Percentiles rank a stretch among this genome's conserved stretches.
Conservation (phyloP, 2,797 vertebrate species). For the Nyctalus aviator region DNA sequence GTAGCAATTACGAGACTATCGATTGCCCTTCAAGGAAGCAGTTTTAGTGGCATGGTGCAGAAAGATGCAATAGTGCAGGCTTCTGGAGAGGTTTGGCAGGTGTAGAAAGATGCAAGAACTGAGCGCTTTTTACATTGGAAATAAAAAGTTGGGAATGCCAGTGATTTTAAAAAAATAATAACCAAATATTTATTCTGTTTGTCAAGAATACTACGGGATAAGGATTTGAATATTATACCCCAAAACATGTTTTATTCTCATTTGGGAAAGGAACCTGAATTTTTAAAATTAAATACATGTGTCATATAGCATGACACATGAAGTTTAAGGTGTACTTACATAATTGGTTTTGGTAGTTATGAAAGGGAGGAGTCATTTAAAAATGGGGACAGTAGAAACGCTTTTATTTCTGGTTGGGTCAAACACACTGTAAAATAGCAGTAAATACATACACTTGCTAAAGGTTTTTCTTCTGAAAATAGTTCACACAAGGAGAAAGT, state of each 20-base stretch:
- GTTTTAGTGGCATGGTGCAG: slow-evolving; percentile 16
- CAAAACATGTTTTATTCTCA: neutral
- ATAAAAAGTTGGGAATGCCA: neutral
- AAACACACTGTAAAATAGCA: neutral
- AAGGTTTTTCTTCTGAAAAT: neutral
- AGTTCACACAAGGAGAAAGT: slow-evolving; percentile 36
- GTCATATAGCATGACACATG: no score
- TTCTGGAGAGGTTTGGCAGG: neutral
- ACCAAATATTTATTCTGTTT: neutral
- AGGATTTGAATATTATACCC: neutral
- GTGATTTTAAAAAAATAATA: no score
- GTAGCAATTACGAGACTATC: slow-evolving; percentile 48
- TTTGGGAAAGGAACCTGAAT: neutral
- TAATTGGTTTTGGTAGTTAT: neutral
- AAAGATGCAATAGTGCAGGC: no score
- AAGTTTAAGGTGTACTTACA: neutral
- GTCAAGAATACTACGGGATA: neutral
- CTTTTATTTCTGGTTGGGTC: neutral
- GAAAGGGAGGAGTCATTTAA: neutral
- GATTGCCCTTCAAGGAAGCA: slow-evolving; percentile 55
- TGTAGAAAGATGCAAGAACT: neutral
- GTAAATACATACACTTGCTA: neutral
- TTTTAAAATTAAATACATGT: neutral
- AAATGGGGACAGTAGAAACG: neutral
- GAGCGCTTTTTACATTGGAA: neutral